Evolutionary conservation across 2,113 vertebrate genomes (phyloP).

Genomic region (Phrynocephalus versicolor): DNA sequence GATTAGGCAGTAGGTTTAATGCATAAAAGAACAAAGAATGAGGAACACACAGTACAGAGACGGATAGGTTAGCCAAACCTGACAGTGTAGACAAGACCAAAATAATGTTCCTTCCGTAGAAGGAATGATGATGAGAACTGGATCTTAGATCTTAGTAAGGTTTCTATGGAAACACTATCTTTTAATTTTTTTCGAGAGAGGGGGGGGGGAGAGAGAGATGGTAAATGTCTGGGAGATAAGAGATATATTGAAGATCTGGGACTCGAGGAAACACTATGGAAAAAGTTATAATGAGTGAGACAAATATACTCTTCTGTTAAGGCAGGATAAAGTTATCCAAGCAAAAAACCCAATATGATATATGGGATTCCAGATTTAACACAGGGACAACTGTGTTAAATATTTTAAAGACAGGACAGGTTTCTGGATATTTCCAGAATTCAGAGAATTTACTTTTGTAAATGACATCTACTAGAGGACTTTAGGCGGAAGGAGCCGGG

Average conservation of each 20-base stretch:
- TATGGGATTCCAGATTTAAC: background rate
- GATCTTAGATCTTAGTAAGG: slow-evolving; percentile 61
- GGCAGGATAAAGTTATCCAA: slow-evolving; percentile 1
- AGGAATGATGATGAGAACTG: slow-evolving; percentile 59
- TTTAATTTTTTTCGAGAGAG: slow-evolving; percentile 59
- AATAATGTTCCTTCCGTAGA: slow-evolving; percentile 75
- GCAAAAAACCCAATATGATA: background rate
- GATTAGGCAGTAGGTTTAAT: slow-evolving; percentile 75
- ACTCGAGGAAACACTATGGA: slow-evolving; percentile 45
- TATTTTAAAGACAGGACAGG: background rate
- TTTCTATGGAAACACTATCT: slow-evolving; percentile 77
- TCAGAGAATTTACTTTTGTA: no score
- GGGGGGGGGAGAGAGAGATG: slow-evolving; percentile 39
- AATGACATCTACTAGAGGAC: no score
- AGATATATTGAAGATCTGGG: slow-evolving; percentile 51
- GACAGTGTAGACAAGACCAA: slow-evolving; percentile 72
- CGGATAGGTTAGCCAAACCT: slow-evolving; percentile 65
- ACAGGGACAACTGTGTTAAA: background rate
- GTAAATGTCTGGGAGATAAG: slow-evolving; percentile 53
- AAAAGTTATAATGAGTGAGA: background rate
- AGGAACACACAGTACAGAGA: slow-evolving; percentile 77
- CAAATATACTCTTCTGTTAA: background rate
- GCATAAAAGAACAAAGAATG: slow-evolving; percentile 71
- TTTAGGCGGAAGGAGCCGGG: no score
- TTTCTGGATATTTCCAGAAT: background rate